These are phyloP conservation scores for Leucopternis melanops DNA, from an alignment of 2,113 vertebrate genomes.

Conservation along the genomic window DNA sequence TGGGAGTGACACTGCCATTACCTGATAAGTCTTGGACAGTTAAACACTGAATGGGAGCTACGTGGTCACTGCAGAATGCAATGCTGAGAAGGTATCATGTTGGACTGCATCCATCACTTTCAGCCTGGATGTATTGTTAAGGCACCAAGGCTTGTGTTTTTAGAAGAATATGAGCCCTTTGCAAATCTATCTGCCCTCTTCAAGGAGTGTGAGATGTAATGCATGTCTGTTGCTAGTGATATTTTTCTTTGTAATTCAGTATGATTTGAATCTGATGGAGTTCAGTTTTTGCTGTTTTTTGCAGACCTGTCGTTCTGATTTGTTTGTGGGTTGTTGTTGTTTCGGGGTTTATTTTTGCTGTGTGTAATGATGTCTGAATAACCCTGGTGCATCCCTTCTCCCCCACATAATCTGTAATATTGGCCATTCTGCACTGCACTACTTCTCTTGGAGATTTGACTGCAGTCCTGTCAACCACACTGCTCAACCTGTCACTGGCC, in stretches of 20 bases:
- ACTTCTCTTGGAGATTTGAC: constrained; percentile 23
- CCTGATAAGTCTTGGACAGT: neutral
- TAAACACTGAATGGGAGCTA: neutral
- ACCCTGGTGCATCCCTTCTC: neutral
- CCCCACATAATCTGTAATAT: neutral
- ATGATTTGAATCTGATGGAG: neutral
- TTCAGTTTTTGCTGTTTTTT: neutral
- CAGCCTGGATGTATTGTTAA: neutral
- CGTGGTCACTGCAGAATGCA: neutral
- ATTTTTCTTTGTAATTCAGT: constrained; percentile 18
- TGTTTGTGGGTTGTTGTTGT: neutral
- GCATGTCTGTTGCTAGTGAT: neutral
- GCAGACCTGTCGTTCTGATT: neutral
- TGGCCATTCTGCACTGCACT: neutral
- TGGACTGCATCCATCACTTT: neutral
- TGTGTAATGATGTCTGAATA: neutral
- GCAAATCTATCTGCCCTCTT: neutral
- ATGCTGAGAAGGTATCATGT: neutral
- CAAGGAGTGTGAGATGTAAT: neutral
- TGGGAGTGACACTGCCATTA: neutral
- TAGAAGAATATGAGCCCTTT: neutral
- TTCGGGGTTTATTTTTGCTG: neutral
- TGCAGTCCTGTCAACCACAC: constrained; percentile 35
- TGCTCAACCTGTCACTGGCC: constrained; percentile 22
- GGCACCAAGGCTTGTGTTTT: neutral